These are phyloP conservation scores for Parnassius smintheus DNA, from an alignment of 2,888 invertebrate genomes.

Conservation along the genomic window DNA sequence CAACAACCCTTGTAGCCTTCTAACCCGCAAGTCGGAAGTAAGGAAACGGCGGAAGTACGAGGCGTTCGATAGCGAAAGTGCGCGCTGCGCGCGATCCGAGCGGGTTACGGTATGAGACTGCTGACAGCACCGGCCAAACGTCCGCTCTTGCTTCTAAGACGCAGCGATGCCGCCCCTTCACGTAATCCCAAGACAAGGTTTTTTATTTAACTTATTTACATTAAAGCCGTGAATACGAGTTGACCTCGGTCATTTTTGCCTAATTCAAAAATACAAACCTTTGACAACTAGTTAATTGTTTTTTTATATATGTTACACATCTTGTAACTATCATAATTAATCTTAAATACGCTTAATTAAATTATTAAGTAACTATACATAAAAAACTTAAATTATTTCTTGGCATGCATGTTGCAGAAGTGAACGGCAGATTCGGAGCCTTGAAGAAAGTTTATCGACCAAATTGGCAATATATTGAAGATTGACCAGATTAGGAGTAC, in stretches of 20 bases:
- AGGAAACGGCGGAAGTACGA: constrained; percentile 49
- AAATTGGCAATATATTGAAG: no score
- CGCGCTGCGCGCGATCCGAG: constrained; percentile 56
- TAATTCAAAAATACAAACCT: no score
- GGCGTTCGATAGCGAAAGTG: constrained; percentile 70
- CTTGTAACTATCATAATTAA: no score
- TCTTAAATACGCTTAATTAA: no score
- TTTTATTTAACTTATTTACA: constrained; percentile 37
- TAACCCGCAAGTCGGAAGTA: constrained; percentile 18
- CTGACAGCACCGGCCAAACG: constrained; percentile 36
- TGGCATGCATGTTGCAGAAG: no score
- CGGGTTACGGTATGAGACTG: constrained; percentile 68
- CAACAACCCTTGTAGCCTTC: neutral
- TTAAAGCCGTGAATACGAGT: constrained; percentile 9
- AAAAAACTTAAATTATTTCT: no score
- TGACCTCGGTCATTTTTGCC: neutral
- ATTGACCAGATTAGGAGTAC: no score
- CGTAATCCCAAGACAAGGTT: constrained; percentile 52
- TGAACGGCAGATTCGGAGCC: no score
- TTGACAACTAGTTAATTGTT: no score
- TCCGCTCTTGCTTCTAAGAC: constrained; percentile 35
- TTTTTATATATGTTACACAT: no score
- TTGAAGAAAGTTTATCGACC: no score
- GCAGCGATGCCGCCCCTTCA: constrained; percentile 46
- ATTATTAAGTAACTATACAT: no score